Conservation (phyloP, 2,888 invertebrate genomes). For the Autographa pulchrina region DNA sequence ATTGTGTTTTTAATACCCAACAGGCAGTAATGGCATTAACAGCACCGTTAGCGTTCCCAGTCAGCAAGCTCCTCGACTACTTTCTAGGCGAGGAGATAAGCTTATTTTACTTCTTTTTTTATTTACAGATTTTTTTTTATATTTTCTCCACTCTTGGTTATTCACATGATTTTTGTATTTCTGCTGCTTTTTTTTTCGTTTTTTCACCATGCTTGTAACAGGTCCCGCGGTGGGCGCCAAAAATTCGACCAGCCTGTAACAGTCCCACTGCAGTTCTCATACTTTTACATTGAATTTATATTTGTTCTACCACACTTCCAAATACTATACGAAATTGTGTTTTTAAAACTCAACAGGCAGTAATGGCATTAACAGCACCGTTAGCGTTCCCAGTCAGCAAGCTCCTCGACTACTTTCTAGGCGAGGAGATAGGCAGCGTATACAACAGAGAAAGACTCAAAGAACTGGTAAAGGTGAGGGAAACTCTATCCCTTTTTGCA, state of each 20-base stretch:
- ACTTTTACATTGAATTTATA: no score
- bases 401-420: constrained; percentile 96
- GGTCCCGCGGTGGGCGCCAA: no score
- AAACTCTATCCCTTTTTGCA: constrained; percentile 61
- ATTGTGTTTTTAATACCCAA: neutral
- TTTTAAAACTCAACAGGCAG: constrained; percentile 85
- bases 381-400: constrained; percentile 97
- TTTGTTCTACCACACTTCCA: no score
- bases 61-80: constrained; percentile 96
- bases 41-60: constrained; percentile 97
- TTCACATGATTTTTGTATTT: no score
- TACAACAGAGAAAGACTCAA: constrained; percentile 98
- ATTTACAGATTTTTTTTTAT: no score
- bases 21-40: constrained; percentile 97
- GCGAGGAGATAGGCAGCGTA: constrained; percentile 99
- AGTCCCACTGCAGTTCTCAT: no score
- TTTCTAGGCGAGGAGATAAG: constrained; percentile 99
- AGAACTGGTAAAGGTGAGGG: constrained; percentile 95
- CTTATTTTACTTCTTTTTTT: neutral
- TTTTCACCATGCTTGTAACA: no score
- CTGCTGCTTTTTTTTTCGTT: no score
- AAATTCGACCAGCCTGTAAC: no score
- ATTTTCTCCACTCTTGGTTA: no score
- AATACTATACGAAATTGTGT: no score
- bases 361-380: constrained; percentile 98